Conservation (phyloP, 2,113 vertebrate species). For the Oryzias celebensis region DNA sequence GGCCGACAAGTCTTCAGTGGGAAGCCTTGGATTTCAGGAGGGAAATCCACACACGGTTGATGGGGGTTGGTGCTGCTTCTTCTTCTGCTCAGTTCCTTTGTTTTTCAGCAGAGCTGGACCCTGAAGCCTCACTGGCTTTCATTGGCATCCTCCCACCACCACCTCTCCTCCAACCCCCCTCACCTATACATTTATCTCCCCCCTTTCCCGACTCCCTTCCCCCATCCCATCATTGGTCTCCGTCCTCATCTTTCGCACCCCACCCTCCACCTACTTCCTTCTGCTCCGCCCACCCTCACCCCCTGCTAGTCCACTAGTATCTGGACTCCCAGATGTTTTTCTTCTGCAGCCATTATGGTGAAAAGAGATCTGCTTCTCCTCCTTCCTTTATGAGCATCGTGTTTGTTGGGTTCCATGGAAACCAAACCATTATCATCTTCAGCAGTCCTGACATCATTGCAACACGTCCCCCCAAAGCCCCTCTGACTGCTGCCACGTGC, state of each 20-base stretch:
- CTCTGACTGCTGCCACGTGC: no score
- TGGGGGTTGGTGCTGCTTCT: not conserved
- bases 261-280: not conserved
- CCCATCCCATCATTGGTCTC: slow-evolving; percentile 19
- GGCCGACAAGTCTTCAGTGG: no score
- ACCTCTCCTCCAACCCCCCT: slow-evolving; percentile 20
- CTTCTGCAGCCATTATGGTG: not conserved
- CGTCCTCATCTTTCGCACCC: slow-evolving; percentile 16
- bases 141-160: slow-evolving; percentile 46
- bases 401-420: slow-evolving; percentile 73
- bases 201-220: slow-evolving; percentile 3
- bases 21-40: no score
- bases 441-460: no score
- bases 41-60: not conserved
- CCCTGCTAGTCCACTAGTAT: not conserved
- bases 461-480: no score
- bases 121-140: slow-evolving; percentile 27
- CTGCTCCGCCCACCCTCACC: not conserved
- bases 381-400: slow-evolving; percentile 1
- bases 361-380: not conserved
- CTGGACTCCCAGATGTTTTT: not conserved
- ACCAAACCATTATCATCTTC: slow-evolving; percentile 20
- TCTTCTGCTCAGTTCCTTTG: slow-evolving; percentile 62
- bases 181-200: slow-evolving; percentile 37
- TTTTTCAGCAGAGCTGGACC: slow-evolving; percentile 47